A percentile compares a stretch with the other conserved stretches of the same genome.
phyloP scores from a whole-genome alignment of 2,888 invertebrate genomes.

The Patella caerulea region DNA sequence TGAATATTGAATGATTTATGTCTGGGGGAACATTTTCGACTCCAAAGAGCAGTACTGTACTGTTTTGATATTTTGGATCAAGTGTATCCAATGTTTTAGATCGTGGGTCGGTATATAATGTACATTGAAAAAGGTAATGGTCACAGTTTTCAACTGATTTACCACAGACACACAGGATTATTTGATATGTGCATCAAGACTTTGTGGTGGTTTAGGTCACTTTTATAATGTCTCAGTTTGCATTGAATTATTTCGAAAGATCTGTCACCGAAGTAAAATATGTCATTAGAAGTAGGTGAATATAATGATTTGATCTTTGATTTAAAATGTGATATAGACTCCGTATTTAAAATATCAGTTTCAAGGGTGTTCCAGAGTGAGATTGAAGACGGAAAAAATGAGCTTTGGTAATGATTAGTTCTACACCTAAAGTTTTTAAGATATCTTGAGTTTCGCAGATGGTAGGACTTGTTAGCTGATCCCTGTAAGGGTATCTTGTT shows the following conservation, averaged over 20 bases:
- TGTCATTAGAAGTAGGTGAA: no score
- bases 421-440: neutral
- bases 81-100: neutral
- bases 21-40: neutral
- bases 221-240: neutral
- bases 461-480: neutral
- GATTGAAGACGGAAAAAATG: neutral
- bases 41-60: no score
- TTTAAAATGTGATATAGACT: neutral
- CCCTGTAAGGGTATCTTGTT: neutral
- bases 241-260: neutral
- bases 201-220: neutral
- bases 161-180: conserved; percentile 10
- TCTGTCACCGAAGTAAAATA: no score
- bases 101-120: neutral
- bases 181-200: neutral
- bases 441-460: neutral
- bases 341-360: no score
- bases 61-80: neutral
- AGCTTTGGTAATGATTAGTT: neutral
- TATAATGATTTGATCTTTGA: neutral
- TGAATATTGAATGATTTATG: neutral
- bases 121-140: neutral
- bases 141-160: neutral
- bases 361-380: neutral